Conservation (phyloP, 2,888 invertebrate species). For the Norana najaformis region DNA sequence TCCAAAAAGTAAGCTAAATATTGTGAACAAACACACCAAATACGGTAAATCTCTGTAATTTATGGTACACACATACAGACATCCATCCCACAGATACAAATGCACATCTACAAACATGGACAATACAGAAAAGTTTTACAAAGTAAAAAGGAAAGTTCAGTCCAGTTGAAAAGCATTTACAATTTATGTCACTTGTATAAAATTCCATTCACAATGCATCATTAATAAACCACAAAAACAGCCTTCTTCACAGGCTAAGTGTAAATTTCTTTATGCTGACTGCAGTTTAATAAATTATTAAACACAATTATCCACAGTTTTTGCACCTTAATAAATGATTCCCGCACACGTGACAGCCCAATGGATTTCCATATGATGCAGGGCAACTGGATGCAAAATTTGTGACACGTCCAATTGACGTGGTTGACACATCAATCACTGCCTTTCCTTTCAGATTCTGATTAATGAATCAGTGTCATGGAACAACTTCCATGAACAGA, state of each 20-base stretch:
- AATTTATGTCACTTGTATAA: neutral
- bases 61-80: neutral
- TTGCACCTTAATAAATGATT: neutral
- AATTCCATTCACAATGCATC: neutral
- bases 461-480: neutral
- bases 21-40: neutral
- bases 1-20: too few species aligned
- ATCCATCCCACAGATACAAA: neutral
- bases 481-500: neutral
- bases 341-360: neutral
- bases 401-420: neutral
- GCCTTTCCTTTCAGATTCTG: neutral
- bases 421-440: neutral
- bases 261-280: neutral
- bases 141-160: neutral
- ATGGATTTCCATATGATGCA: neutral
- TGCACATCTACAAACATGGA: neutral
- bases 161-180: neutral
- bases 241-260: neutral
- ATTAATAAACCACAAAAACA: neutral
- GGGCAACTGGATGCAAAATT: neutral
- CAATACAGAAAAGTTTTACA: neutral
- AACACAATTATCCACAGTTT: neutral
- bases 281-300: slow-evolving; percentile 10
- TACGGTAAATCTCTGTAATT: neutral